phyloP scores from a whole-genome alignment of 2,888 invertebrate genomes.

The Drosophila stalkeri region DNA sequence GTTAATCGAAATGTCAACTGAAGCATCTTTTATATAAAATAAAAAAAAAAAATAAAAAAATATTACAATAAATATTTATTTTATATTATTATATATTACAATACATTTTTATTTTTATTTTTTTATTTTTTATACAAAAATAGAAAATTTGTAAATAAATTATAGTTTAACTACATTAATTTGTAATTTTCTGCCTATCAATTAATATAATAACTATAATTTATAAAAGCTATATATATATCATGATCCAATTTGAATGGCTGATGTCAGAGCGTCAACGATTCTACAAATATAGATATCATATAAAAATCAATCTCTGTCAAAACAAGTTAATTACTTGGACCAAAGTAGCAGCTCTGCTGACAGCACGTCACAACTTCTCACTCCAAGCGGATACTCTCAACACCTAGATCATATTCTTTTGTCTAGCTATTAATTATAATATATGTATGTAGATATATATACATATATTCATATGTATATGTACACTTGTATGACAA shows the following conservation, averaged over 20 bases:
- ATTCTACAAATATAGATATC: neutral
- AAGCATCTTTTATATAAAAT: too few relatives aligned
- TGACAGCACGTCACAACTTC: constrained; percentile 17
- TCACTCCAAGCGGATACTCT: constrained; percentile 22
- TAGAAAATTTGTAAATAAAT: neutral
- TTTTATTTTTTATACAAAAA: too few relatives aligned
- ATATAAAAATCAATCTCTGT: constrained; percentile 1
- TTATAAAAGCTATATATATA: neutral
- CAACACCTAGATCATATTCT: constrained; percentile 18
- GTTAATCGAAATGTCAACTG: too few relatives aligned
- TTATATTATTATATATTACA: too few relatives aligned
- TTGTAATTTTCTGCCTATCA: neutral
- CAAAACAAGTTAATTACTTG: neutral
- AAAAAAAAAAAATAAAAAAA: too few relatives aligned
- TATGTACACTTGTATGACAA: constrained; percentile 16
- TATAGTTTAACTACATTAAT: neutral
- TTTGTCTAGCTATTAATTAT: constrained; percentile 14
- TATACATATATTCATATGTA: neutral
- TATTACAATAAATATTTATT: too few relatives aligned
- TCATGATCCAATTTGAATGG: neutral
- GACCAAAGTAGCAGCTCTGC: neutral
- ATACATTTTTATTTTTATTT: too few relatives aligned
- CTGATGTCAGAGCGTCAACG: neutral
- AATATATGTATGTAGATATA: constrained; percentile 13
- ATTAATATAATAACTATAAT: neutral